These are phyloP conservation scores for Ivindomyrus marchei DNA, from an alignment of 2,113 vertebrate genomes.

Conservation along the genomic window DNA sequence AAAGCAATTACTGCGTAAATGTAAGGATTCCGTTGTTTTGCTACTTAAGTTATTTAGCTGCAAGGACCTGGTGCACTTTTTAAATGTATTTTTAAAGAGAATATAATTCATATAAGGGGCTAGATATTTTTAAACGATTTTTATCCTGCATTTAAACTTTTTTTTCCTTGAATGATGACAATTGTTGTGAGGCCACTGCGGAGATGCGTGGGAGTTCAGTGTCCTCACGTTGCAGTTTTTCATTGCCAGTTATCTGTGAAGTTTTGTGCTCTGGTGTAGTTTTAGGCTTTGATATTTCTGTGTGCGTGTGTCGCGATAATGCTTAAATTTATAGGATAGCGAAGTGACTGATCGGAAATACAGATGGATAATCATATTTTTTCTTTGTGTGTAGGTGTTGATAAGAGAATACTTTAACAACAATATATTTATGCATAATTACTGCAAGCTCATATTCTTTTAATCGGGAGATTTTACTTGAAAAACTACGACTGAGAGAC, in stretches of 20 bases:
- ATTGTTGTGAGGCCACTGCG: background rate
- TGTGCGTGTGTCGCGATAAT: background rate
- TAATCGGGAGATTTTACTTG: background rate
- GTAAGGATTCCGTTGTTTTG: constrained; percentile 11
- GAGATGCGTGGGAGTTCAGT: background rate
- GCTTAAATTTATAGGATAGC: constrained; percentile 2
- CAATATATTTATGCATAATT: constrained; percentile 9
- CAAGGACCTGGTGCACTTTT: constrained; percentile 20
- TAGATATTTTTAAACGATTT: constrained; percentile 18
- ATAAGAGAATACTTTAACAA: constrained; percentile 9
- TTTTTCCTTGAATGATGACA: background rate
- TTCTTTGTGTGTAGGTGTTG: constrained; percentile 6
- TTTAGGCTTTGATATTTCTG: background rate
- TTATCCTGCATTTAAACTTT: constrained; percentile 4
- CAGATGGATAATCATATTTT: background rate
- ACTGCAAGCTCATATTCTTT: background rate
- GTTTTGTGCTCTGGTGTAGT: background rate
- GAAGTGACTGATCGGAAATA: background rate
- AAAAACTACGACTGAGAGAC: background rate
- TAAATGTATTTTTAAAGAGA: constrained; percentile 22
- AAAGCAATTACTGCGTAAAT: constrained; percentile 10
- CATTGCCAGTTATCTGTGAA: background rate
- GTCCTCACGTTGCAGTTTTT: background rate
- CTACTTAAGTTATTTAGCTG: constrained; percentile 1
- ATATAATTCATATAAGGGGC: constrained; percentile 4